phyloP scores from a whole-genome alignment of 2,113 vertebrate genomes.

The Vanacampus margaritifer region DNA sequence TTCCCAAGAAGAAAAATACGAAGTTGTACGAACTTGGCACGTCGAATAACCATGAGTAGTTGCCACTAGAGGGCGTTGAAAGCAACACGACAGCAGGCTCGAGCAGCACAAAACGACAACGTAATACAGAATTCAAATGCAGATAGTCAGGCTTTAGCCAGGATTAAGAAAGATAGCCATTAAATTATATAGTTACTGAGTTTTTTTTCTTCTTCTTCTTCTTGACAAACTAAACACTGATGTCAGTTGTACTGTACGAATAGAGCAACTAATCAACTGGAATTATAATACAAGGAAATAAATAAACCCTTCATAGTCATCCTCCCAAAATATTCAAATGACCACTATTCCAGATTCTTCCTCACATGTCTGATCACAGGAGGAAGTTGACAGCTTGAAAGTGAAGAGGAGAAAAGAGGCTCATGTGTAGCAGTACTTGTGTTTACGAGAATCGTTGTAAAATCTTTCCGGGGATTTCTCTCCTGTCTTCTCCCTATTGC shows the following conservation, averaged over 20 bases:
- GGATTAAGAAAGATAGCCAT: slow-evolving; percentile 63
- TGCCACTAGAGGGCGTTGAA: slow-evolving; percentile 76
- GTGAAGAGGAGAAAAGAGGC: slow-evolving; percentile 20
- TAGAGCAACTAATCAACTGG: slow-evolving; percentile 70
- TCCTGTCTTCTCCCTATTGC: slow-evolving; percentile 57
- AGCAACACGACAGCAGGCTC: slow-evolving; percentile 75
- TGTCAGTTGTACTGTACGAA: slow-evolving; percentile 69
- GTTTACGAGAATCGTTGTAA: background rate
- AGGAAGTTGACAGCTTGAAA: slow-evolving; percentile 4
- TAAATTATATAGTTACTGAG: slow-evolving; percentile 63
- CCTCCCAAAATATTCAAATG: background rate
- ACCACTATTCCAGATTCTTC: slow-evolving; percentile 28
- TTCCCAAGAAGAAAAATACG: slow-evolving; percentile 38
- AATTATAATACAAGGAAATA: slow-evolving; percentile 77
- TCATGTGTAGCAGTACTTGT: slow-evolving; percentile 32
- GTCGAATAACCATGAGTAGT: slow-evolving; percentile 61
- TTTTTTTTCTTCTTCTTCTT: slow-evolving; percentile 42
- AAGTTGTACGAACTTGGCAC: slow-evolving; percentile 48
- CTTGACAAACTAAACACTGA: slow-evolving; percentile 68
- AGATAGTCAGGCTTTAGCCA: slow-evolving; percentile 60
- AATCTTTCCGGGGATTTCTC: background rate
- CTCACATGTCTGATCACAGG: slow-evolving; percentile 12
- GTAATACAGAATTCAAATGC: slow-evolving; percentile 61
- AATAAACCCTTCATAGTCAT: slow-evolving; percentile 55
- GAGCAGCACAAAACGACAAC: slow-evolving; percentile 69